Evolutionary conservation across 2,888 invertebrate genomes (phyloP).

Genomic region (Andrena marginata): DNA sequence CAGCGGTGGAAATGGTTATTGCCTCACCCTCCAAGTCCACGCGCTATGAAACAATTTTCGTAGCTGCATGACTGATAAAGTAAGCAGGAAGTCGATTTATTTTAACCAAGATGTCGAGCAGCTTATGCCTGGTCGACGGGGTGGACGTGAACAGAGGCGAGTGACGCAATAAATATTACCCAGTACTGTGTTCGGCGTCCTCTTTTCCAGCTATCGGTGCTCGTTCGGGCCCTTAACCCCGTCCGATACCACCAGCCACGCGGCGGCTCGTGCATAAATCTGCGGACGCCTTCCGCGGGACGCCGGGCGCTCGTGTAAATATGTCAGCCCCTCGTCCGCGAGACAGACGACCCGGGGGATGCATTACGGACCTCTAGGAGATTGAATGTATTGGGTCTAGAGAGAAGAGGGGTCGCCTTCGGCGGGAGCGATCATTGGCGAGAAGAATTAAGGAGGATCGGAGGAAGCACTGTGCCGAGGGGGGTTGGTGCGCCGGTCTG

Average conservation of each 20-base stretch:
- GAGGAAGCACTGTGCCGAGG: neutral
- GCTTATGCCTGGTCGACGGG: too few relatives aligned
- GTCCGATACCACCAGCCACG: constrained; percentile 6
- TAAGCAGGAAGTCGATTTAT: too few relatives aligned
- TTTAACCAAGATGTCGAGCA: too few relatives aligned
- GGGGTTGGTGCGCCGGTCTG: neutral
- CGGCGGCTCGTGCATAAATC: constrained; percentile 66
- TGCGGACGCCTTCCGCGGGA: constrained; percentile 55
- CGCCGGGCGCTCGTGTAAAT: constrained; percentile 62
- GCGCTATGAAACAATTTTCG: too few relatives aligned
- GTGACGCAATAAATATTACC: too few relatives aligned
- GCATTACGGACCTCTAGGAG: constrained; percentile 54
- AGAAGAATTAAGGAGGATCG: neutral
- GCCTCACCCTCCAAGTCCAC: too few relatives aligned
- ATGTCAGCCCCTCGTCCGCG: constrained; percentile 59
- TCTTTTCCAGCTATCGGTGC: neutral
- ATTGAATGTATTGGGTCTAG: constrained; percentile 36
- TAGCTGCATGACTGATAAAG: too few relatives aligned
- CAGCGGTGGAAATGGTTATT: too few relatives aligned
- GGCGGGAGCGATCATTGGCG: neutral
- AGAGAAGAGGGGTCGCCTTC: neutral
- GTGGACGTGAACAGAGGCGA: too few relatives aligned
- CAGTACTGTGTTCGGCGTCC: constrained; percentile 56
- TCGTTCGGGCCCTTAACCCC: neutral
- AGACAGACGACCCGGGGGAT: constrained; percentile 61